Evolutionary conservation across 2,888 invertebrate species (phyloP), one percentile per base, ranked within the genome.

Genomic region (Lasioglossum leucozonium): DNA sequence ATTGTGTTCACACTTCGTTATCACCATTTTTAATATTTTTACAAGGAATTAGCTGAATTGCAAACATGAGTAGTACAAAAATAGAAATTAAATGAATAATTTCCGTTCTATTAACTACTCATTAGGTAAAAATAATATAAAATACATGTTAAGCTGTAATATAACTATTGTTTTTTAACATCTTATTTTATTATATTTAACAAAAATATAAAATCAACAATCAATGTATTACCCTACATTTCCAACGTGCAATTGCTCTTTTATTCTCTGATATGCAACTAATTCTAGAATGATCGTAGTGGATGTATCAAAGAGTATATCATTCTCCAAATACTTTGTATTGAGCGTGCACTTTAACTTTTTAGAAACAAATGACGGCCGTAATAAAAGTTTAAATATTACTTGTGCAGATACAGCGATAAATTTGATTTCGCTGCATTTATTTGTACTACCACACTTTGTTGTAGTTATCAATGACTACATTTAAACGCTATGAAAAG

Each of bases 371-470:
- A n/a, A 55, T 55, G n/a, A n/a, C 22, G 11, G 11, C 10, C 55
- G n/a, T n/a, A 3, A n/a, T n/a, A 55, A 55, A 55, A n/a, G 11
- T 55, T 10, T n/a, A n/a, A 55, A 55, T 55, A 55, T 55, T 55
- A 55, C n/a, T 55, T 55, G n/a, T 55, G n/a, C 4, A n/a, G n/a
- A 55, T 55, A n/a, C 51, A 55, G 55, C 55, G n/a, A 55, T 55
- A 55, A 55, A 55, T 55, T 55, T n/a, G 11, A 55, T 55, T n/a
- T n/a, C 11, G 22, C 55, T 55, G 10, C 55, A n/a, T 4, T 55
- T 55, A n/a, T 55, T 55, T 55, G 55, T 55, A 55, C 55, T 55
- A 55, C 55, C n/a, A 37, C 10, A 65, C 65, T 34, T 65, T 65
- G 26, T 34, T 34, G 34, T 37, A 3, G 4, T 11, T 55, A 55